Percentiles rank a stretch among this genome's conserved stretches.
Conservation (phyloP, 2,113 vertebrate genomes). For the Petroica traversi region DNA sequence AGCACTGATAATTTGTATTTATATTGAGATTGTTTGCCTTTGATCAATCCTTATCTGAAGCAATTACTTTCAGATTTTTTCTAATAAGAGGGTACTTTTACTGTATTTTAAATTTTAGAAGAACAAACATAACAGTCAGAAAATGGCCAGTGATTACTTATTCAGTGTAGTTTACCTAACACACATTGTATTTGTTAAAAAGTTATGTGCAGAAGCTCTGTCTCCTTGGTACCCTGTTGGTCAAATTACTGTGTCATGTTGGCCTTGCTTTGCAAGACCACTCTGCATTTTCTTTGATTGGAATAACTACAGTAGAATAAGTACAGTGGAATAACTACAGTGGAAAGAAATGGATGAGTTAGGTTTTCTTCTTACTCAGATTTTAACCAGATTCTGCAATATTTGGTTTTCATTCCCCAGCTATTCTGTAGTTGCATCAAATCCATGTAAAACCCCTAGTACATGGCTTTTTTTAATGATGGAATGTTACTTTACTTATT, state of each 20-base stretch:
- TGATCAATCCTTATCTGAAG: background rate
- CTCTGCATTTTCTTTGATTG: background rate
- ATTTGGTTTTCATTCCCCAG: background rate
- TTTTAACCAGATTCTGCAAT: background rate
- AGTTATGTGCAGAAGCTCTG: background rate
- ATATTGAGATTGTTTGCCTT: accelerated
- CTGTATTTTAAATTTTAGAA: background rate
- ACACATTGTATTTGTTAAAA: background rate
- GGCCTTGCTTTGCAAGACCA: background rate
- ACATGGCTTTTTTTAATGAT: background rate
- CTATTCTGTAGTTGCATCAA: background rate
- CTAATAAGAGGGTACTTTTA: background rate
- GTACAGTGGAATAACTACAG: no score
- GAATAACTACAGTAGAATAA: background rate
- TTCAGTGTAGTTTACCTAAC: background rate
- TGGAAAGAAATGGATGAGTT: background rate
- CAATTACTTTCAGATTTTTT: background rate
- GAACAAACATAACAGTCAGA: background rate
- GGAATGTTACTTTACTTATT: background rate
- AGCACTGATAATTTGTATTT: background rate
- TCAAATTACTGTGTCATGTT: background rate
- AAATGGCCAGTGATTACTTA: background rate
- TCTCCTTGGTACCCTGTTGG: background rate
- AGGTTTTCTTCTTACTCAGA: background rate
- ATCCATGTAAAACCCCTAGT: background rate